Percentiles rank a stretch among this genome's conserved stretches.
phyloP scores from a whole-genome alignment of 2,113 vertebrate genomes.

The Lamprotornis superbus region DNA sequence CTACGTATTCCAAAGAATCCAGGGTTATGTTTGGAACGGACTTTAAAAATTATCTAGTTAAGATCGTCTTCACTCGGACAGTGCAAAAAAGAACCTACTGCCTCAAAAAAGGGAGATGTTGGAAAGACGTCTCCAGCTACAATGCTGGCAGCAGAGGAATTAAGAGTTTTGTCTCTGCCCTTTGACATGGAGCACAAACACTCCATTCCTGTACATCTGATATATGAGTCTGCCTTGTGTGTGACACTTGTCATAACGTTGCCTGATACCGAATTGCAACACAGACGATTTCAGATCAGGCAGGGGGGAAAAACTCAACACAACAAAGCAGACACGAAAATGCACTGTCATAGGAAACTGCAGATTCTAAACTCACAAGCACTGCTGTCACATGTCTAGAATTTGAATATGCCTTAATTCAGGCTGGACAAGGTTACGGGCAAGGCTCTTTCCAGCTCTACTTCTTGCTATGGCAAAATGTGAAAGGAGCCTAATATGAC shows the following conservation, averaged over 20 bases:
- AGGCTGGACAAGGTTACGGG: neutral
- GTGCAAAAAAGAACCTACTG: neutral
- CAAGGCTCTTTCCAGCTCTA: neutral
- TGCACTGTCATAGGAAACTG: neutral
- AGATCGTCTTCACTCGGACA: neutral
- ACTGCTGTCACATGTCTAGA: accelerated
- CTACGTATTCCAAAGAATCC: neutral
- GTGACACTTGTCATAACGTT: neutral
- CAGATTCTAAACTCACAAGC: neutral
- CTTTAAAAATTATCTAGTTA: neutral
- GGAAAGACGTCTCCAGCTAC: neutral
- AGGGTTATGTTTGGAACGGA: neutral
- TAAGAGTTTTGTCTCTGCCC: neutral
- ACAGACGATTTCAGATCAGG: neutral
- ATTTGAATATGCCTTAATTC: neutral
- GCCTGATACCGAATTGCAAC: neutral
- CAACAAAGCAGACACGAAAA: neutral
- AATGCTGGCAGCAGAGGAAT: neutral
- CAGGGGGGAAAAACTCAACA: neutral
- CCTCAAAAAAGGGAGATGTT: neutral
- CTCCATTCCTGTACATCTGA: neutral
- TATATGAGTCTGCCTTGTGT: neutral
- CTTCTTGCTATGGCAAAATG: neutral
- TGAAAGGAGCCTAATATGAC: neutral
- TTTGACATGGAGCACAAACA: neutral